Evolutionary conservation across 2,113 vertebrate species (phyloP), one percentile per base, ranked within the genome.

Genomic region (Pogonocichla stellata): DNA sequence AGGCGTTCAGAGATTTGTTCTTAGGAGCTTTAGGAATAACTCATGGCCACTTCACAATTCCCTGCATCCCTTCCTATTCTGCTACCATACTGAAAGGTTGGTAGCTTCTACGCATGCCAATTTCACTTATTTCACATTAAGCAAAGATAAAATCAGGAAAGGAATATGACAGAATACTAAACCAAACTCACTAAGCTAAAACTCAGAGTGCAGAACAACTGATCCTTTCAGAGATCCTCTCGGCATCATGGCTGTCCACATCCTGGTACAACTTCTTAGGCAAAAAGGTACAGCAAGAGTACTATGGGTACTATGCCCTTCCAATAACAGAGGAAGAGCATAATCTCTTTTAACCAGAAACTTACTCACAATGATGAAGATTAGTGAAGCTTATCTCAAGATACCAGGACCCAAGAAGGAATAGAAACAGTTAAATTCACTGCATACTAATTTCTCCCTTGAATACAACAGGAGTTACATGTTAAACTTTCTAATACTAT

Each of bases 61-160:
- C 28, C 13, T 57, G 60, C n/a, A 73, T 24, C 36, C 24, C 43
- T n/a, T 75, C 28, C 38, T 54, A 45, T 29, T 38, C 19, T 82
- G 51, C 51, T 58, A 42, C 43, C 34, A 73, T 12, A 67, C 17
- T 65, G 9, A 91, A 83, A 73, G 45, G 28, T 22, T 74, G 11
- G 33, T 75, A 64, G 10, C 23, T 65, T 65, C 80, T 43, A 12
- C 29, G 26, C 26, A 12, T 12, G 54, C 31, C 50, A 45, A 25
- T 57, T 92, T 72, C 43, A 87, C 34, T 66, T 85, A 74, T 17
- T 71, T 93, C 66, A 83, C 26, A 93, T 28, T 19, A 67, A 81
- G 22, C 31, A 60, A 90, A 81, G 31, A 67, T 12, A 58, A 75
- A 91, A 70, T 23, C 19, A 66, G 38, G 45, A 69, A 91, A 78